A percentile compares a stretch with the other conserved stretches of the same genome.
Conservation (phyloP, 2,797 vertebrate genomes). For the Semotilus atromaculatus region DNA sequence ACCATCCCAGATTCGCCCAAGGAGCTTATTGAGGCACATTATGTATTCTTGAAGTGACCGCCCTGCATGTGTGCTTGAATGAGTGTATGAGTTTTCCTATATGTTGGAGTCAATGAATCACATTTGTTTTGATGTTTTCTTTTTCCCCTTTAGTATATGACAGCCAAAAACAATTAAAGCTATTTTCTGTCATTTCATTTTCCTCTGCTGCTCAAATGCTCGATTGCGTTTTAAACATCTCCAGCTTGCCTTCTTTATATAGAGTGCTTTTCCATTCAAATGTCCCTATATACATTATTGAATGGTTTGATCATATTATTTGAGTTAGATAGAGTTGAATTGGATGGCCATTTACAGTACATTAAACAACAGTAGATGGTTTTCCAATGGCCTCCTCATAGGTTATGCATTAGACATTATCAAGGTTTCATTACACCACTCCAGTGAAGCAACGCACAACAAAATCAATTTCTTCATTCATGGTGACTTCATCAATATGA, state of each 20-base stretch:
- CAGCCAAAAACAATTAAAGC: background rate
- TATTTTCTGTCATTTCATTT: background rate
- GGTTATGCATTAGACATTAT: constrained; percentile 28
- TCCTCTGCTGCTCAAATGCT: background rate
- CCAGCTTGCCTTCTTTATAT: background rate
- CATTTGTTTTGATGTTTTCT: background rate
- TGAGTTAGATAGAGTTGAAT: background rate
- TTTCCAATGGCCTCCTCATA: constrained; percentile 7
- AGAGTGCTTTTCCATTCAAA: background rate
- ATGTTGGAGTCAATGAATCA: background rate
- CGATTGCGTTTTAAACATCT: background rate
- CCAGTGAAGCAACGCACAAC: constrained; percentile 34
- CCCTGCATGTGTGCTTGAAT: background rate
- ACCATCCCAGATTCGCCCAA: constrained; percentile 14
- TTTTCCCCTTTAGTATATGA: background rate
- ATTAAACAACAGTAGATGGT: constrained; percentile 34
- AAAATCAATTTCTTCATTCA: constrained; percentile 42
- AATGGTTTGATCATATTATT: background rate
- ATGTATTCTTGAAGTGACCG: background rate
- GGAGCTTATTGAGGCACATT: constrained; percentile 2
- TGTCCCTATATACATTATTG: background rate
- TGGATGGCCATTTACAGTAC: constrained; percentile 28
- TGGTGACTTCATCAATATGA: constrained; percentile 40
- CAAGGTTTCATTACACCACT: constrained; percentile 36
- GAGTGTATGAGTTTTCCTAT: background rate